A percentile compares a stretch with the other conserved stretches of the same genome.
Conservation (phyloP, 2,888 invertebrate genomes). For the Calliscelio sp. region DNA sequence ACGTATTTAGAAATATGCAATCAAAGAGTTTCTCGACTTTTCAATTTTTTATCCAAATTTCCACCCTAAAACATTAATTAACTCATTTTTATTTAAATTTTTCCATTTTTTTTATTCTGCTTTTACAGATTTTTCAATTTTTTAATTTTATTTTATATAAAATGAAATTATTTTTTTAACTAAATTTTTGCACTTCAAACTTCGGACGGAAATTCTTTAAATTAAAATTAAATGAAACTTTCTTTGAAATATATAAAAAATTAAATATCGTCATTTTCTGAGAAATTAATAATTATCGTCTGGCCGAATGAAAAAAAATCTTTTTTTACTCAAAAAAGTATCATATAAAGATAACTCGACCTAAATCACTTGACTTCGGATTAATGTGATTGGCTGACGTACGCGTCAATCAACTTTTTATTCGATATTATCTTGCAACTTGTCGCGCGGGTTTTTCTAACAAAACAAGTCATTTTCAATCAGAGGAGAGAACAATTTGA, state of each 20-base stretch:
- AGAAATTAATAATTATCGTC: constrained; percentile 20
- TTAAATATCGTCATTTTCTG: neutral
- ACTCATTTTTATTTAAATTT: no score
- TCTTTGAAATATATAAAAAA: neutral
- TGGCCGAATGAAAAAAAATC: neutral
- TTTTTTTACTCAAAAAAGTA: constrained; percentile 4
- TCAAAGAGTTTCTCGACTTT: no score
- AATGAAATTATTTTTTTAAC: no score
- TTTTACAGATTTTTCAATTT: no score
- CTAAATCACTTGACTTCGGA: constrained; percentile 20
- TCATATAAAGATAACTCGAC: constrained; percentile 23
- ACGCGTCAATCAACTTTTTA: constrained; percentile 38
- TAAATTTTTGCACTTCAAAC: no score
- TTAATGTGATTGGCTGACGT: constrained; percentile 20
- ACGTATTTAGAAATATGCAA: no score
- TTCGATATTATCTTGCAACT: constrained; percentile 16
- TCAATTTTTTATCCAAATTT: no score
- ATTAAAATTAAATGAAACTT: no score
- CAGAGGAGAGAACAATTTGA: constrained; percentile 17
- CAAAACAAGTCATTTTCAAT: constrained; percentile 32
- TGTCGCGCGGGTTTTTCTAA: constrained; percentile 31
- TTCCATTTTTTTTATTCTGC: no score
- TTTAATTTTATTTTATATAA: no score
- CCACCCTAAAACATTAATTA: no score
- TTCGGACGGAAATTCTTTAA: no score